A percentile compares a stretch with the other conserved stretches of the same genome.
Evolutionary conservation across 2,797 vertebrate species (phyloP).

Genomic region (Poecilia gillii): DNA sequence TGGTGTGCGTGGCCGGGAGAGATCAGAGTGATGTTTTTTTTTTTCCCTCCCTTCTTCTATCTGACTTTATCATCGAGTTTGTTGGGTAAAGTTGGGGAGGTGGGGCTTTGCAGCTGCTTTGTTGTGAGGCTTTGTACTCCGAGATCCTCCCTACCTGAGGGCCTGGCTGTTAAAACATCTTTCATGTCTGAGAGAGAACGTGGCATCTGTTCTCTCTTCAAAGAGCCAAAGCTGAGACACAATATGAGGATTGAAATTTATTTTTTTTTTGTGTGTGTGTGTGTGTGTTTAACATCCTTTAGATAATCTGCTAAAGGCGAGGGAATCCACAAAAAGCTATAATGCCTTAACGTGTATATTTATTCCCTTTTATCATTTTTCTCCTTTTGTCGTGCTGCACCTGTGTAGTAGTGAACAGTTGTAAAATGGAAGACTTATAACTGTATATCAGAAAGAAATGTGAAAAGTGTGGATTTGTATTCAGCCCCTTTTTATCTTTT

Average conservation of each 20-base stretch:
- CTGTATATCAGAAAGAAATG: neutral
- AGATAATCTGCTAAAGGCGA: neutral
- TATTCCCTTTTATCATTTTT: neutral
- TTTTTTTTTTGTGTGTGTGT: slow-evolving; percentile 1
- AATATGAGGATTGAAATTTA: slow-evolving; percentile 27
- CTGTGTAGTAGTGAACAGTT: neutral
- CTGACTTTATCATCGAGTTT: slow-evolving; percentile 50
- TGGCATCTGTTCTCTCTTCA: slow-evolving; percentile 58
- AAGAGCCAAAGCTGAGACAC: slow-evolving; percentile 54
- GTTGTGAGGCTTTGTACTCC: slow-evolving; percentile 62
- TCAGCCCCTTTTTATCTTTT: neutral
- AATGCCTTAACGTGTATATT: neutral
- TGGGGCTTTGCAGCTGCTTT: slow-evolving; percentile 50
- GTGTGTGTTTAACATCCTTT: neutral
- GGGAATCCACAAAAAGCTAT: slow-evolving; percentile 1
- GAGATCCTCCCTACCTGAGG: slow-evolving; percentile 53
- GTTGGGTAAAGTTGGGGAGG: slow-evolving; percentile 64
- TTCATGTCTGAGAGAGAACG: slow-evolving; percentile 31
- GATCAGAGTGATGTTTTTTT: slow-evolving; percentile 56
- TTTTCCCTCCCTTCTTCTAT: slow-evolving; percentile 23
- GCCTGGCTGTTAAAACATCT: slow-evolving; percentile 35
- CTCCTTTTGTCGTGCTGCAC: neutral
- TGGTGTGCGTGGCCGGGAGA: slow-evolving; percentile 20
- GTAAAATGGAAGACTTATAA: neutral
- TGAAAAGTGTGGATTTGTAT: neutral